Evolutionary conservation across 2,113 vertebrate genomes (phyloP), one percentile per base, ranked within the genome.

Genomic region (Pelecanoides urinatrix): DNA sequence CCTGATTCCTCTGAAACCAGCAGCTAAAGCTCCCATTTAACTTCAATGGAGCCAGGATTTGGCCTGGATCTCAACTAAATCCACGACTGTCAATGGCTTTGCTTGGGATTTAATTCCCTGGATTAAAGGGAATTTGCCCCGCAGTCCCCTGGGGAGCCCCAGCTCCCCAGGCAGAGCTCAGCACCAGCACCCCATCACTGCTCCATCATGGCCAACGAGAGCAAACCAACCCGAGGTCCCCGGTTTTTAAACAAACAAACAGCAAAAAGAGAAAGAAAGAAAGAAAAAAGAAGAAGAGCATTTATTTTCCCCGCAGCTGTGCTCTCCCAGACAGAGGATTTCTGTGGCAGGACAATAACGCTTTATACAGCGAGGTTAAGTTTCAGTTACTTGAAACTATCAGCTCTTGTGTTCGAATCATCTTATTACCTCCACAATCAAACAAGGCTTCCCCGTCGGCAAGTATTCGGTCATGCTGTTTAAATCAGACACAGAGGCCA

Each of bases 261-360:
- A 55, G 56, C 92, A 81, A 95, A 94, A 88, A 74, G 36, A 94
- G 73, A 93, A 72, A 92, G 70, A 78, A n/a, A 86, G 50, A 72
- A 53, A 91, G 80, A 71, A 52, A 47, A 90, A 92, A 98, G 95
- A 97, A 98, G 97, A 98, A 91, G 73, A 97, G 94, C 96, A 96
- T 98, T 98, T 99, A 98, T 99, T 98, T 98, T 98, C 98, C 97
- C 97, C 27, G 91, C 99, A 99, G 99, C 98, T 99, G 98, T 96
- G 98, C 97, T 97, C 94, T 83, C 96, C 95, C 93, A 6, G 97
- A 98, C 97, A 98, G 98, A 98, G 97, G 98, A 97, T 97, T 98
- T 98, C 98, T 98, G 98, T 98, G 98, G 91, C 95, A 96, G 98
- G 98, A 99, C 98, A 99, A 99, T 98, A 98, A 97, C 9, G 97